Conservation (phyloP, 2,113 vertebrate species). For the Saimiri boliviensis region DNA sequence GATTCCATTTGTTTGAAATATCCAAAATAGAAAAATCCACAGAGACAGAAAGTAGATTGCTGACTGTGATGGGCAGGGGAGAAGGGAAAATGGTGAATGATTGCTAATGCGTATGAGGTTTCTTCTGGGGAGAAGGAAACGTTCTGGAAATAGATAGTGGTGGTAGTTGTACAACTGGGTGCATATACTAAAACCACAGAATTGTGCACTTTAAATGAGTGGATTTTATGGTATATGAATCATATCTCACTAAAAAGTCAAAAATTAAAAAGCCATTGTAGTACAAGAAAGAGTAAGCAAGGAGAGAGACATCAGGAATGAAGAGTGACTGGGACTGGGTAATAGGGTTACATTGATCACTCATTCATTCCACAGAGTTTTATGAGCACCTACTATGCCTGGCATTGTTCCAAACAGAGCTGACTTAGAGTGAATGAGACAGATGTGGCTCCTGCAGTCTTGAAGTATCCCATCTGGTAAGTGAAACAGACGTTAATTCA, state of each 20-base stretch:
- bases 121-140: neutral
- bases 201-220: neutral
- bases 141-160: neutral
- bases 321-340: neutral
- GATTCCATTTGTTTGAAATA: neutral
- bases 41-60: neutral
- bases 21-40: neutral
- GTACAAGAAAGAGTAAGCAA: neutral
- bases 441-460: neutral
- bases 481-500: neutral
- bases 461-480: neutral
- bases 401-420: neutral
- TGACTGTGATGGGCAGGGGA: neutral
- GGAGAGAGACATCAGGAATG: neutral
- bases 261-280: neutral
- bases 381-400: neutral
- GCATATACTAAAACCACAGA: neutral
- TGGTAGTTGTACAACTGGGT: neutral
- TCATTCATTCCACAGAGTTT: neutral
- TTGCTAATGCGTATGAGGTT: neutral
- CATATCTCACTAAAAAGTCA: neutral
- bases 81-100: neutral
- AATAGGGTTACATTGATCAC: neutral
- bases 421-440: neutral
- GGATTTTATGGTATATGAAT: neutral